Conservation (phyloP, 2,113 vertebrate genomes). For the Hirundichthys speculiger region DNA sequence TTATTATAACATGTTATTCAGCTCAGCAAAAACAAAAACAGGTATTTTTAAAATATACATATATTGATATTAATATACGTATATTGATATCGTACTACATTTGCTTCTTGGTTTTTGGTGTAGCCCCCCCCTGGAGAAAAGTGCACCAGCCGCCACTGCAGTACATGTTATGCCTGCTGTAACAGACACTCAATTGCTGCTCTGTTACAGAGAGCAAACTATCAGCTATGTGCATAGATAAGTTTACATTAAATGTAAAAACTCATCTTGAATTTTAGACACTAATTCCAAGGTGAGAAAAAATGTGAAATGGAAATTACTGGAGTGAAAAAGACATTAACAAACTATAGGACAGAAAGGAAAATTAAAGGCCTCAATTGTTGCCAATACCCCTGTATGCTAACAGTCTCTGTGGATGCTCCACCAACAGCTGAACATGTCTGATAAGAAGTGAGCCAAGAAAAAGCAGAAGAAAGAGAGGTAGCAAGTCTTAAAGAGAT, state of each 20-base stretch:
- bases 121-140: too few species aligned
- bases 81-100: too few species aligned
- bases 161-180: slow-evolving; percentile 1
- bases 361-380: slow-evolving; percentile 58
- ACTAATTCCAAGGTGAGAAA: slow-evolving; percentile 30
- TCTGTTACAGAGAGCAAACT: background rate
- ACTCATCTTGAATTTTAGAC: slow-evolving; percentile 13
- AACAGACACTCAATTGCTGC: background rate
- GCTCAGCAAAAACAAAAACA: too few species aligned
- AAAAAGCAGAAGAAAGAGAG: slow-evolving; percentile 51
- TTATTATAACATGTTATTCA: too few species aligned
- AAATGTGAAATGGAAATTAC: slow-evolving; percentile 41
- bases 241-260: background rate
- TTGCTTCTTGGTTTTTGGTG: too few species aligned
- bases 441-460: slow-evolving; percentile 79
- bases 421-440: slow-evolving; percentile 73
- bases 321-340: slow-evolving; percentile 48
- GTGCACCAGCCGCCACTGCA: too few species aligned
- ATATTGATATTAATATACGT: too few species aligned
- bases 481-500: slow-evolving; percentile 40
- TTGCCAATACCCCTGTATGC: slow-evolving; percentile 63
- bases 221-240: background rate
- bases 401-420: slow-evolving; percentile 67
- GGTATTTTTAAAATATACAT: too few species aligned
- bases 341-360: slow-evolving; percentile 61